These are phyloP conservation scores for Empidonax alnorum DNA, from an alignment of 2,113 vertebrate species.

Conservation along the genomic window DNA sequence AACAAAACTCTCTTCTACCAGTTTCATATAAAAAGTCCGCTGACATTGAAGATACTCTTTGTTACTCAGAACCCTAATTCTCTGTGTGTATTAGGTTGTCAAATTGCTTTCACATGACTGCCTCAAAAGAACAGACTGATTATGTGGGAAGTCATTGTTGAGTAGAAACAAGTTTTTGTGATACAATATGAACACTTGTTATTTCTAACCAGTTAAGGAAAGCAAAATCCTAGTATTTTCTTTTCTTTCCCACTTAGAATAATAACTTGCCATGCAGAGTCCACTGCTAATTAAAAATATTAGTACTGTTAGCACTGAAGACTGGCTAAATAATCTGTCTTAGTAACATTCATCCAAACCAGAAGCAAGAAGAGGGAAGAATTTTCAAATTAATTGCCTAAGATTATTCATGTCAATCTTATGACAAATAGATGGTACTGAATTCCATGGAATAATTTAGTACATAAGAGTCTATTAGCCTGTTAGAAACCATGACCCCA, in stretches of 20 bases:
- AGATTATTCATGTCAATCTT: background rate
- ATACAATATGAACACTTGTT: background rate
- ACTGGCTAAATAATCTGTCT: background rate
- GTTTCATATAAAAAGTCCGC: background rate
- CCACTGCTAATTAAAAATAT: slow-evolving; percentile 5
- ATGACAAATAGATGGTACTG: slow-evolving; percentile 51
- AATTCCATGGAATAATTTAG: slow-evolving; percentile 81
- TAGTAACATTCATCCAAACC: background rate
- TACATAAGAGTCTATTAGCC: slow-evolving; percentile 79
- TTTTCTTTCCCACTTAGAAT: background rate
- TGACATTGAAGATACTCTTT: background rate
- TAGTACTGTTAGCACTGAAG: background rate
- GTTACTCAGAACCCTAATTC: background rate
- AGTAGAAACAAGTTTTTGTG: background rate
- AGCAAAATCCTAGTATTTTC: background rate
- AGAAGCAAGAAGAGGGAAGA: background rate
- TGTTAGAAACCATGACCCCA: slow-evolving; percentile 81
- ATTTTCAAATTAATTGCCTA: slow-evolving; percentile 1
- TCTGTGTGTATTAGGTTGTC: background rate
- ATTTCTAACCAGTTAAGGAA: background rate
- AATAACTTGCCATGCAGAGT: background rate
- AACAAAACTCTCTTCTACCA: background rate
- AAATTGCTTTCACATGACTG: background rate
- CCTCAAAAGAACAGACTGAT: background rate
- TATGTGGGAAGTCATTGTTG: background rate